Base-by-base conservation (phyloP, 1,140 invertebrate species). In the Drosophila parabipectinata region DNA sequence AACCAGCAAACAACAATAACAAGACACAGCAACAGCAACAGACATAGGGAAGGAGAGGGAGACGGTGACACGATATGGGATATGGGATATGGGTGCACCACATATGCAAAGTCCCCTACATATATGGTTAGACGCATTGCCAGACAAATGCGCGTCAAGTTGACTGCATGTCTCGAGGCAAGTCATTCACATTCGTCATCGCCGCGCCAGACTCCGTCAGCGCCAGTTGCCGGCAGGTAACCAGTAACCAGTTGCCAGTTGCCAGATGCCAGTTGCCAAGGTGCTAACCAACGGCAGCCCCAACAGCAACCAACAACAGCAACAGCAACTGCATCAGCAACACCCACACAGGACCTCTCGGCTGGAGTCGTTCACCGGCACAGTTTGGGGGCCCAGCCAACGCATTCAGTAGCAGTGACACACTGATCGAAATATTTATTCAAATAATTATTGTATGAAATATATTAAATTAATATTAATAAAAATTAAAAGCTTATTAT, bases 71-170 rank as follows among this genome's bases (percentile, higher is more conserved):
- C 51, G 64, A 50, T 69, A 55, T 41, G 67, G 51, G 64, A 18
- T 44, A 21, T 10, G 34, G 34, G 34, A 37, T 37, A 37, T 37
- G 34, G 34, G 34, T 67, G 61, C 69, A 75, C 72, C 72, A 59
- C 57, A 79, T 50, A 45, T 61, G 56, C 54, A 71, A 68, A 80
- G 57, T 66, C 63, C 59, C 68, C 82, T 64, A 60, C 52, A 57
- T 59, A 51, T 69, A 76, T 75, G 69, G 79, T 81, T 80, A 87
- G 83, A 87, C 83, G 83, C 83, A 87, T 69, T 87, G 83, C 83
- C 83, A 87, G 83, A 88, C 83, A 87, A 88, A 87, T 87, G 83
- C 83, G 83, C 83, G 83, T 88, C 83, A 88, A 87, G 83, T 88
- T 88, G 83, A 88, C 83, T 88, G 79, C 83, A 88, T 82, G 82